A percentile compares a stretch with the other conserved stretches of the same genome.
Conservation (phyloP, 2,113 vertebrate genomes). For the Sitta europaea region DNA sequence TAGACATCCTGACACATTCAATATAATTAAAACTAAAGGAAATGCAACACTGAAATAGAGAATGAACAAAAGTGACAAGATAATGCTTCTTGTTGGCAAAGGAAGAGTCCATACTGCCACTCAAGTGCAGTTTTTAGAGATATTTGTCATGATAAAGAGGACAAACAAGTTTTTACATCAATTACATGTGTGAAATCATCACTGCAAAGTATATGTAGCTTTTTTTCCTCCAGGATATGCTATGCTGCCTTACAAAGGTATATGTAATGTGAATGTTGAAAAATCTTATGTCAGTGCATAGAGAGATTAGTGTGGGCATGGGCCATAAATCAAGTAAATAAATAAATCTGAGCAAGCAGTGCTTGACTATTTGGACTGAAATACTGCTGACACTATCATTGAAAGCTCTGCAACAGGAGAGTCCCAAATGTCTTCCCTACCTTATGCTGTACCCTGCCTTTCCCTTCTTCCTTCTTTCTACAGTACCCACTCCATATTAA, state of each 20-base stretch:
- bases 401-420: background rate
- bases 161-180: background rate
- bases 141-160: background rate
- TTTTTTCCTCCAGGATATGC: background rate
- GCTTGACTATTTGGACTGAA: conserved; percentile 16
- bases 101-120: background rate
- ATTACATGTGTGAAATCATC: background rate
- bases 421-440: background rate
- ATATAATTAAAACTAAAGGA: conserved; percentile 21
- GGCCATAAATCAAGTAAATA: conserved; percentile 34
- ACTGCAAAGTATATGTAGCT: background rate
- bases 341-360: conserved; percentile 41
- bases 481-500: background rate
- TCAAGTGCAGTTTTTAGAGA: background rate
- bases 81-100: background rate
- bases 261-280: background rate
- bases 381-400: background rate
- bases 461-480: background rate
- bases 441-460: background rate
- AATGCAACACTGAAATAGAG: background rate
- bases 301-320: conserved; percentile 15
- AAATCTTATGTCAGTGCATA: background rate
- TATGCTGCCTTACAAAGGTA: background rate
- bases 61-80: background rate
- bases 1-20: background rate